Evolutionary conservation across 2,888 invertebrate genomes (phyloP).

Genomic region (Tribolium freemani): DNA sequence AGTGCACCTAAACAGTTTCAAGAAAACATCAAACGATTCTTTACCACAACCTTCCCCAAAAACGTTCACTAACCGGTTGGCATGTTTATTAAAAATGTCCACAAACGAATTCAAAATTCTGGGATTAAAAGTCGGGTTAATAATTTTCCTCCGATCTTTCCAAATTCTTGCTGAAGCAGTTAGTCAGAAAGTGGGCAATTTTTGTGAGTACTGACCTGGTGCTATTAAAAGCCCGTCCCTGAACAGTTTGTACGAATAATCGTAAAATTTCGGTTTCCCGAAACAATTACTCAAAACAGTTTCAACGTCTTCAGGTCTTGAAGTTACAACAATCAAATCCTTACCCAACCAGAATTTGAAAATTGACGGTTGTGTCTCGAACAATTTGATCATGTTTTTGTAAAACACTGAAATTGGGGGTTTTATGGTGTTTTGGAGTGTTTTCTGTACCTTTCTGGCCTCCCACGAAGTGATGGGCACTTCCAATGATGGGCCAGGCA

Average conservation of each 20-base stretch:
- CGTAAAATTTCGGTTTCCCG: not conserved
- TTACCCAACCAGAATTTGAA: constrained; percentile 3
- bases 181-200: not conserved
- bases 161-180: not conserved
- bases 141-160: constrained; percentile 3
- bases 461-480: not conserved
- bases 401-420: not conserved
- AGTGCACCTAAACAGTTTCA: not conserved
- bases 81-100: not conserved
- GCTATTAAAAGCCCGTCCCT: not conserved
- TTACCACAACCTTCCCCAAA: not conserved
- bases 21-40: not conserved
- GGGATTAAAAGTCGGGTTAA: constrained; percentile 1
- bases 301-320: constrained; percentile 7
- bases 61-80: not conserved
- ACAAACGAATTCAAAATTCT: not conserved
- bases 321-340: not conserved
- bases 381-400: not conserved
- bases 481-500: constrained; percentile 1
- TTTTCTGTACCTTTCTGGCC: constrained; percentile 1
- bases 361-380: not conserved
- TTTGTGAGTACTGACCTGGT: not conserved
- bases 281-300: not conserved
- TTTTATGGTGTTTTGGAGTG: not conserved
- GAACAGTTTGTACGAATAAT: not conserved